phyloP scores from a whole-genome alignment of 2,113 vertebrate genomes.

The Austrofundulus limnaeus region DNA sequence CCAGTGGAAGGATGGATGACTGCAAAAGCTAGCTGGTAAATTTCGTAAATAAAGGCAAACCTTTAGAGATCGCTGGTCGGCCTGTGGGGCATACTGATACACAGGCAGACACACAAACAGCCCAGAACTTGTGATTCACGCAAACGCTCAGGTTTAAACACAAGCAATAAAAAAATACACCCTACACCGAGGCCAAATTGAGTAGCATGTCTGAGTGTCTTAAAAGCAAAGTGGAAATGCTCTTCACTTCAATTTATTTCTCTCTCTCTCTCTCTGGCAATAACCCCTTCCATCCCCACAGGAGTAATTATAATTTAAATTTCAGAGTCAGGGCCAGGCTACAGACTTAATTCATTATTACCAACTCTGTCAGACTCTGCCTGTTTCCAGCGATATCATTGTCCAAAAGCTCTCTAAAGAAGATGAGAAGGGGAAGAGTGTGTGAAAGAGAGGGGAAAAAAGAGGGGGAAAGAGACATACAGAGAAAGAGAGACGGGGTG shows the following conservation, averaged over 20 bases:
- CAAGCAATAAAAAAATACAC: slow-evolving; percentile 49
- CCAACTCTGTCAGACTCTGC: slow-evolving; percentile 76
- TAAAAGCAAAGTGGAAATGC: slow-evolving; percentile 76
- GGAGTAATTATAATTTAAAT: slow-evolving; percentile 86
- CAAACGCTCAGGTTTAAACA: slow-evolving; percentile 67
- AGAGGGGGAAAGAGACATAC: slow-evolving; percentile 22
- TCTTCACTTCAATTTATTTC: slow-evolving; percentile 81
- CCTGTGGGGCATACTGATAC: slow-evolving; percentile 10
- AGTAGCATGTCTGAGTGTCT: slow-evolving; percentile 68
- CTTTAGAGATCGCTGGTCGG: slow-evolving; percentile 32
- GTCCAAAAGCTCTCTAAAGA: slow-evolving; percentile 78
- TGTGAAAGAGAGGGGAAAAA: slow-evolving; percentile 42
- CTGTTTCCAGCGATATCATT: slow-evolving; percentile 77
- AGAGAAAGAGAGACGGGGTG: slow-evolving; percentile 33
- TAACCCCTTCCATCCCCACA: slow-evolving; percentile 77
- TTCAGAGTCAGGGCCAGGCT: slow-evolving; percentile 80
- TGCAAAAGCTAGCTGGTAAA: slow-evolving; percentile 34
- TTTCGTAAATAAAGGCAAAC: slow-evolving; percentile 31
- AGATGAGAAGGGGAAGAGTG: slow-evolving; percentile 71
- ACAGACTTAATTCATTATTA: slow-evolving; percentile 81
- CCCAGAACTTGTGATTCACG: slow-evolving; percentile 35
- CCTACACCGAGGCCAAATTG: slow-evolving; percentile 64
- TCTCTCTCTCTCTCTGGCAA: slow-evolving; percentile 74
- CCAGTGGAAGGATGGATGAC: slow-evolving; percentile 21
- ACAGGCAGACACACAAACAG: slow-evolving; percentile 16